These are phyloP conservation scores for Crossaster papposus DNA, from an alignment of 53 echinoderm and acorn worm species.

Conservation along the genomic window DNA sequence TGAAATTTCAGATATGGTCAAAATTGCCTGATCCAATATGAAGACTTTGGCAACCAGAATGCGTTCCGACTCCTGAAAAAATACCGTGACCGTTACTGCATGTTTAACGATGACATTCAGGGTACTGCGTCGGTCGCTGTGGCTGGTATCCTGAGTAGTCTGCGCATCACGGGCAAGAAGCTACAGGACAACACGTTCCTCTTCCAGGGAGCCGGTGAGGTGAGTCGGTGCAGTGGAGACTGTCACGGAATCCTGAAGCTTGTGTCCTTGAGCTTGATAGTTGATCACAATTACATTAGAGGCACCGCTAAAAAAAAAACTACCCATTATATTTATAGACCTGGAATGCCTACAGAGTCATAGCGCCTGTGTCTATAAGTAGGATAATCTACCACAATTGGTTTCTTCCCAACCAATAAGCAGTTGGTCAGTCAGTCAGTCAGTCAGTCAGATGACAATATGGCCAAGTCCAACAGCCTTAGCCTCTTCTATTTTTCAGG, in stretches of 20 bases:
- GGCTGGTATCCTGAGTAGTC: conserved; percentile 90
- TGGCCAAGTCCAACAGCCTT: neutral
- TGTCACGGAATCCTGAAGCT: neutral
- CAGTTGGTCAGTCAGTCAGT: too few species aligned
- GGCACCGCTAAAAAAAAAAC: too few species aligned
- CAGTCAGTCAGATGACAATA: neutral
- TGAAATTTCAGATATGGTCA: conserved; percentile 79
- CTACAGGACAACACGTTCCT: conserved; percentile 86
- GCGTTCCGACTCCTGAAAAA: conserved; percentile 91
- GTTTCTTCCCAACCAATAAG: too few species aligned
- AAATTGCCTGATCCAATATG: conserved; percentile 94
- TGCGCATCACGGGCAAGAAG: conserved; percentile 84
- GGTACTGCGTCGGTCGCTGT: conserved; percentile 99
- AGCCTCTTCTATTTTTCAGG: conserved; percentile 52
- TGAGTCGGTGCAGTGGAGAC: conserved; percentile 40
- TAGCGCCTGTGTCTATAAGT: too few species aligned
- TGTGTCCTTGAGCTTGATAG: neutral
- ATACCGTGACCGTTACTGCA: conserved; percentile 86
- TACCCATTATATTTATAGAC: too few species aligned
- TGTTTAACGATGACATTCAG: conserved; percentile 99
- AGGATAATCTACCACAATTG: too few species aligned
- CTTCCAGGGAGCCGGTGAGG: conserved; percentile 99
- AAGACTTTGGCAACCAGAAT: conserved; percentile 97
- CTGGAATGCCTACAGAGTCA: too few species aligned
- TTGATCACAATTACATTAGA: neutral